Conservation (phyloP, 2,113 vertebrate species). For the Falcunculus frontatus region DNA sequence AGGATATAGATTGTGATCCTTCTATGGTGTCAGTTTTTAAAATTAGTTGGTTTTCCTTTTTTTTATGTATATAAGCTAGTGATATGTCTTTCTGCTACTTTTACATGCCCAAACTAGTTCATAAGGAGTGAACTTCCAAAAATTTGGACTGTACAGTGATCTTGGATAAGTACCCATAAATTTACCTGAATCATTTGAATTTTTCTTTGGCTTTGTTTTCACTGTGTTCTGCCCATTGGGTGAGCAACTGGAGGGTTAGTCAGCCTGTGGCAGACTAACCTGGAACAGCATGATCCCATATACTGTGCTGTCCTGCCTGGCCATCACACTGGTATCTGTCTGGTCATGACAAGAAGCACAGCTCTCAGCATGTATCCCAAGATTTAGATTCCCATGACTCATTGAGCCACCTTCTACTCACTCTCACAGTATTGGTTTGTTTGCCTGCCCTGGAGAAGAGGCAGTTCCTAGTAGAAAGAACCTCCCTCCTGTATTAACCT, state of each 20-base stretch:
- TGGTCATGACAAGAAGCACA: slow-evolving; percentile 46
- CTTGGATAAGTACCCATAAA: slow-evolving; percentile 48
- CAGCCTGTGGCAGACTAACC: slow-evolving; percentile 28
- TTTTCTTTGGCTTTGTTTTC: slow-evolving; percentile 49
- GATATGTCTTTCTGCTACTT: slow-evolving; percentile 43
- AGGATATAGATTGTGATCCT: not conserved
- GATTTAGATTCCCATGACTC: slow-evolving; percentile 1
- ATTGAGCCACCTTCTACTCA: slow-evolving; percentile 1
- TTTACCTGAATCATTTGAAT: slow-evolving; percentile 24
- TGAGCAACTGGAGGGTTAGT: slow-evolving; percentile 45
- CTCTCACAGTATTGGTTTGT: not conserved
- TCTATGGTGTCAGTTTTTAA: not conserved
- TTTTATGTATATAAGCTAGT: not conserved
- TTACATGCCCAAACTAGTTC: slow-evolving; percentile 42
- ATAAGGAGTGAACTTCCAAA: slow-evolving; percentile 53
- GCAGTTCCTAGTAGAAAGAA: not conserved
- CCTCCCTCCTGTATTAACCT: not conserved
- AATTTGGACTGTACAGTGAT: slow-evolving; percentile 39
- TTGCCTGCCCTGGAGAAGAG: not conserved
- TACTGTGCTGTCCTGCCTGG: slow-evolving; percentile 29
- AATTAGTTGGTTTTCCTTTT: not conserved
- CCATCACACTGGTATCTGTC: not conserved
- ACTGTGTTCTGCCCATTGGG: slow-evolving; percentile 19
- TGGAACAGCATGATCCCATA: slow-evolving; percentile 43
- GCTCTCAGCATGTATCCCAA: not conserved